Conservation (phyloP, 1,140 invertebrate species). For the Leucophenga varia region DNA sequence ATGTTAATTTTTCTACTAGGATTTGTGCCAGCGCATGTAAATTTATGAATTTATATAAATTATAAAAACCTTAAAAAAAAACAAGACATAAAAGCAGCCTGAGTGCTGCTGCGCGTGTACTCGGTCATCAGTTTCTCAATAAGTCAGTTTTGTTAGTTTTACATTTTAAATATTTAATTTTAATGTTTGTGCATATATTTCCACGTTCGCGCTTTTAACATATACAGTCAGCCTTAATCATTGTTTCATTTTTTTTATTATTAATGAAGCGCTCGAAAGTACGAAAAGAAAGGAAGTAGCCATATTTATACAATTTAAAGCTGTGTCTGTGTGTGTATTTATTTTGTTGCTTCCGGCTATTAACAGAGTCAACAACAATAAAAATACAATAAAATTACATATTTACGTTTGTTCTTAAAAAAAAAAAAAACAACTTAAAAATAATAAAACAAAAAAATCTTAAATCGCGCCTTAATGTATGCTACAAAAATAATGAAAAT, state of each 20-base stretch:
- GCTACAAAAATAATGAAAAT: too few relatives aligned
- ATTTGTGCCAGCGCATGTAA: slow-evolving; percentile 4
- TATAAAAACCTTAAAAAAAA: slow-evolving; percentile 36
- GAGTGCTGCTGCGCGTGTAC: too few relatives aligned
- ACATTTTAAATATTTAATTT: slow-evolving; percentile 36
- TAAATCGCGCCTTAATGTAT: too few relatives aligned
- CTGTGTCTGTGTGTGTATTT: slow-evolving; percentile 23
- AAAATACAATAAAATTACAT: slow-evolving; percentile 6
- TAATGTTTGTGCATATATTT: slow-evolving; percentile 40
- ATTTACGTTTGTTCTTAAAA: neutral
- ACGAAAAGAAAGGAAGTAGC: too few relatives aligned
- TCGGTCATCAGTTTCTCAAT: too few relatives aligned
- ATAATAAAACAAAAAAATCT: too few relatives aligned
- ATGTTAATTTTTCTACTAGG: slow-evolving; percentile 7
- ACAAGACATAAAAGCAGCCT: too few relatives aligned
- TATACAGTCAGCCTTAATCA: slow-evolving; percentile 17
- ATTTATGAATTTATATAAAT: slow-evolving; percentile 38
- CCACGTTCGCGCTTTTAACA: slow-evolving; percentile 18
- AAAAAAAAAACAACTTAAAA: too few relatives aligned
- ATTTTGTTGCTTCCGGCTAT: slow-evolving; percentile 26
- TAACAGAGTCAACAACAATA: slow-evolving; percentile 12
- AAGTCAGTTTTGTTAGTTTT: slow-evolving; percentile 25
- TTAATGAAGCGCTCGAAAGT: slow-evolving; percentile 29
- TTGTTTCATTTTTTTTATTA: slow-evolving; percentile 29
- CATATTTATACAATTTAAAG: too few relatives aligned